These are phyloP conservation scores for Rallus limicola DNA, from an alignment of 2,113 vertebrate species.

Conservation along the genomic window DNA sequence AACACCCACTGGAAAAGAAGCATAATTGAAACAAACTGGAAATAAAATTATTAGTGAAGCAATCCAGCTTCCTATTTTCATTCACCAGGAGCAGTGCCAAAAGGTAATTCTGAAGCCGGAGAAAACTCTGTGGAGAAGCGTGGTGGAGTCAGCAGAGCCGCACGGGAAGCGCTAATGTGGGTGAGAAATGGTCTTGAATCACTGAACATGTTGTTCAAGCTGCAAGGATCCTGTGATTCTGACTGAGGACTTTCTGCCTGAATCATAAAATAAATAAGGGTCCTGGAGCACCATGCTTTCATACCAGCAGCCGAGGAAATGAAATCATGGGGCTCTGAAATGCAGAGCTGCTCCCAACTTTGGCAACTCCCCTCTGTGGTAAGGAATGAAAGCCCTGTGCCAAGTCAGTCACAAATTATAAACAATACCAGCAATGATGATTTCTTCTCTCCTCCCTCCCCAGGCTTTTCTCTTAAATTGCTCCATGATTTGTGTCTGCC, in stretches of 20 bases:
- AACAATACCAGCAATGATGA: not conserved
- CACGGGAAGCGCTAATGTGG: not conserved
- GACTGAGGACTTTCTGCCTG: constrained; percentile 36
- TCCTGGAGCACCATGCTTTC: not conserved
- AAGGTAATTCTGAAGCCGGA: constrained; percentile 11
- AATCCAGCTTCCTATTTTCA: constrained; percentile 34
- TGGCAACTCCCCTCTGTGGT: constrained; percentile 10
- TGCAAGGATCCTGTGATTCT: constrained; percentile 5
- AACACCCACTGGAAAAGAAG: constrained; percentile 35
- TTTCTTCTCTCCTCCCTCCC: not conserved
- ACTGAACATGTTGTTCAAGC: not conserved
- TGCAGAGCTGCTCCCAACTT: constrained; percentile 35
- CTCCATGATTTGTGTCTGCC: not conserved
- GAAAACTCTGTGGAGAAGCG: not conserved
- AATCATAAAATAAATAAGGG: constrained; percentile 40
- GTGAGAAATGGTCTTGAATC: constrained; percentile 9
- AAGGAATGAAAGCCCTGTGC: constrained; percentile 2
- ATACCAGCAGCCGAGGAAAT: constrained; percentile 23
- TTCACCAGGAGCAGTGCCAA: constrained; percentile 25
- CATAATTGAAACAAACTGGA: constrained; percentile 54
- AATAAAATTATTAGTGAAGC: constrained; percentile 29
- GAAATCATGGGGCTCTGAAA: constrained; percentile 43
- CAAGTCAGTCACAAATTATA: constrained; percentile 20
- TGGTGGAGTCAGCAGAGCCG: not conserved
- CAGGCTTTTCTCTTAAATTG: not conserved